A percentile compares a stretch with the other conserved stretches of the same genome.
phyloP scores from a whole-genome alignment of 2,797 vertebrate species.

The Hemitrygon akajei region DNA sequence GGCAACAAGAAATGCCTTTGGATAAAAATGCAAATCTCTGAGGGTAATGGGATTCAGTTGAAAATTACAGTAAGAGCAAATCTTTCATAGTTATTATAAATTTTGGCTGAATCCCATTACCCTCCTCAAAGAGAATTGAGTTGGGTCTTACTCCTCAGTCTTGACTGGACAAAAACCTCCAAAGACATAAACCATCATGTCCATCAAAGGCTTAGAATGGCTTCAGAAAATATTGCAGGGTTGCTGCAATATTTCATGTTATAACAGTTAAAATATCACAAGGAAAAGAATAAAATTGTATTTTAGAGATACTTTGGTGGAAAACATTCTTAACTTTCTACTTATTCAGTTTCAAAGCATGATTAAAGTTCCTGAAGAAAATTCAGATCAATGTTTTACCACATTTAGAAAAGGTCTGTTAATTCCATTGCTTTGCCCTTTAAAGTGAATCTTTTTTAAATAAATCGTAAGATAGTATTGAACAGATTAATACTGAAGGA shows the following conservation, averaged over 20 bases:
- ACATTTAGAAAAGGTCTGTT: not conserved
- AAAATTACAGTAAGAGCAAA: too few species aligned
- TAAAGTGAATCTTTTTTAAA: not conserved
- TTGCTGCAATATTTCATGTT: not conserved
- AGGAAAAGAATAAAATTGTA: not conserved
- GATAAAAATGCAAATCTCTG: too few species aligned
- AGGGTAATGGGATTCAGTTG: too few species aligned
- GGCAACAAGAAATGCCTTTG: not conserved
- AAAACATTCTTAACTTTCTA: not conserved
- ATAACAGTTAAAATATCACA: not conserved
- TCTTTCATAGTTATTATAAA: too few species aligned
- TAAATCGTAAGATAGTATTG: not conserved
- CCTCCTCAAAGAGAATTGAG: not conserved
- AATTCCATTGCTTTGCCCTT: not conserved
- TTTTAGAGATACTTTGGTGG: not conserved
- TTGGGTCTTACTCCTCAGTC: too few species aligned
- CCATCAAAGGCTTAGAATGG: not conserved
- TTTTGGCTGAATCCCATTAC: too few species aligned
- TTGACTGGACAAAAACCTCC: not conserved
- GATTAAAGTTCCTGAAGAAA: not conserved
- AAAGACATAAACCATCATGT: not conserved
- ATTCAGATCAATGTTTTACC: not conserved
- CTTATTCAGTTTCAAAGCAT: not conserved
- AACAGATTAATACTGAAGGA: not conserved
- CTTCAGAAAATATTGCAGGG: not conserved